These are phyloP conservation scores for Lamellibrachia luymesi DNA, from an alignment of 1,140 invertebrate genomes.

Conservation along the genomic window DNA sequence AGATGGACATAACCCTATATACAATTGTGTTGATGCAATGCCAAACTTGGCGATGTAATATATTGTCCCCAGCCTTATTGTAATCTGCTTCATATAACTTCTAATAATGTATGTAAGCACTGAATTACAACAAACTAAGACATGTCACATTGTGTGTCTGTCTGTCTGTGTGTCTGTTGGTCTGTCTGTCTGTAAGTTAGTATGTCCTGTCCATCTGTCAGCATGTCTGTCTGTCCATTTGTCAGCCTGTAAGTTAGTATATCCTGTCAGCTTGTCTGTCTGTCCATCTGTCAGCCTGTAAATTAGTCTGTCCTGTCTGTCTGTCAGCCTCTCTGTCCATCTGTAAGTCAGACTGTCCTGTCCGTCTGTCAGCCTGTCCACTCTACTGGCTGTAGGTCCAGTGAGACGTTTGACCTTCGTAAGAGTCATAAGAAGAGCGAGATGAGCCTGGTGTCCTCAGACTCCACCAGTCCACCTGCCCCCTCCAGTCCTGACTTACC, in stretches of 20 bases:
- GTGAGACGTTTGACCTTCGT: background rate
- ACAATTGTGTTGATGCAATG: no score
- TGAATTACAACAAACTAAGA: no score
- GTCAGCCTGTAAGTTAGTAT: background rate
- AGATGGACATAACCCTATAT: no score
- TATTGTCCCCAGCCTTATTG: no score
- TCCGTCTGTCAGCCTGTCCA: background rate
- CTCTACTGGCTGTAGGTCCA: background rate
- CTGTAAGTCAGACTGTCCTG: background rate
- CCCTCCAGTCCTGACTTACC: background rate
- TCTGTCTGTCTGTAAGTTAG: background rate
- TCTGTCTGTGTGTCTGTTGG: no score
- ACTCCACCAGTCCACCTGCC: background rate
- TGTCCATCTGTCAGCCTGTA: background rate
- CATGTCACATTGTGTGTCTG: no score
- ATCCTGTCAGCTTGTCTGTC: background rate
- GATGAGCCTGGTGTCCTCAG: background rate
- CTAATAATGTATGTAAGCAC: no score
- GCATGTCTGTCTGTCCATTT: background rate
- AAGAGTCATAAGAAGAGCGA: conserved; percentile 5
- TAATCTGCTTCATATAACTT: no score
- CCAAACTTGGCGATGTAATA: no score
- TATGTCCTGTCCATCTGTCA: background rate
- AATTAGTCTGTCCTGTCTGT: background rate
- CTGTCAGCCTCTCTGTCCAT: background rate